A percentile compares a stretch with the other conserved stretches of the same genome.
Conservation (phyloP, 2,113 vertebrate genomes). For the Dissostichus mawsoni region DNA sequence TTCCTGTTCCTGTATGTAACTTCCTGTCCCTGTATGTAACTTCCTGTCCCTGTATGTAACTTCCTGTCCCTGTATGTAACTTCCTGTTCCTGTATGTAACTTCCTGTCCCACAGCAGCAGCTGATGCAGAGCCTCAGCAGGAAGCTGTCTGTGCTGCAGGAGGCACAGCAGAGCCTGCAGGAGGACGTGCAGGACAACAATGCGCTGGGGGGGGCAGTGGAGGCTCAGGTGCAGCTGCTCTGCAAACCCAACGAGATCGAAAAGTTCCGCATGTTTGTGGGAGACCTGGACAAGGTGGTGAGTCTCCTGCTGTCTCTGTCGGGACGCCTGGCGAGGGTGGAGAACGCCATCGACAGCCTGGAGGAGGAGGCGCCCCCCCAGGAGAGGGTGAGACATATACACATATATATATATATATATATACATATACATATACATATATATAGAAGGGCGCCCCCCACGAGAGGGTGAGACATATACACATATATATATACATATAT, state of each 20-base stretch:
- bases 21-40: too few relatives aligned
- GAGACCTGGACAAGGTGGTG: conserved; percentile 96
- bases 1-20: too few relatives aligned
- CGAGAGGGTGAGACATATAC: too few relatives aligned
- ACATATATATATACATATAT: too few relatives aligned
- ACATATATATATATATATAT: too few relatives aligned
- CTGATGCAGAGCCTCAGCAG: conserved; percentile 92
- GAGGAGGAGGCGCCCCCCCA: conserved; percentile 86
- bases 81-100: too few relatives aligned
- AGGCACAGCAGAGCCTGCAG: conserved; percentile 89
- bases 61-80: too few relatives aligned
- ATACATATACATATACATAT: too few relatives aligned
- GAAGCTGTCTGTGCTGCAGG: conserved; percentile 92
- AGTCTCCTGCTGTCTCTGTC: conserved; percentile 94
- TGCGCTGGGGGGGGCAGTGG: conserved; percentile 89
- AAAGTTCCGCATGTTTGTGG: conserved; percentile 95
- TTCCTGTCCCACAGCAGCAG: conserved; percentile 85
- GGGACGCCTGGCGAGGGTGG: conserved; percentile 92
- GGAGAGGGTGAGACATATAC: conserved; percentile 85
- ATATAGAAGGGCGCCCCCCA: too few relatives aligned
- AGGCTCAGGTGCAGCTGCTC: conserved; percentile 87
- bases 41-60: too few relatives aligned
- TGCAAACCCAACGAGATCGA: conserved; percentile 94
- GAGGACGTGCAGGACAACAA: conserved; percentile 94
- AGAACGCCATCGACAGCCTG: conserved; percentile 94